Base-by-base conservation (phyloP, 1,140 invertebrate genomes). In the Schmidtea mediterranea region DNA sequence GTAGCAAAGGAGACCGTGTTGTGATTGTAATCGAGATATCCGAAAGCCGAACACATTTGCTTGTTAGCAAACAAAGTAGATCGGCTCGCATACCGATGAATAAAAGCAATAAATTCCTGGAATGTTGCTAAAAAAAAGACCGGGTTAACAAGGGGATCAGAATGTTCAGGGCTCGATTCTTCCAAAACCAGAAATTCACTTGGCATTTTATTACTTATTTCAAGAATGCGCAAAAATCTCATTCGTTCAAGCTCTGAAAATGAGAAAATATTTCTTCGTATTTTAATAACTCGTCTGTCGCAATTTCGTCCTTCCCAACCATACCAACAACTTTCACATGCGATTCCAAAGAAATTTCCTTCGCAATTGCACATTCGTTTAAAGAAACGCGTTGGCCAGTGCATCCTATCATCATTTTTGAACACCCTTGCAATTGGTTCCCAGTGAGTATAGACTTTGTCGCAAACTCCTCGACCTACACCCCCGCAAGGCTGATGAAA, bases 361-460 rank as follows among this genome's bases (percentile, higher is more conserved):
- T 48, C 13, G 24, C 46, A 48, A 6, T 8, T 3, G 15, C 46
- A 48, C 15, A 21, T 16, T 15, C 12, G 5, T n/a, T 24, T 24
- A 15, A 48, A 48, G 24, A 48, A 48, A 8, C 24, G 2, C 15
- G 15, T 32, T 16, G 46, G 46, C 46, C 46, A 48, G 6, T 38
- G 6, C 5, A 32, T 18, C 12, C 46, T 24, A 23, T 48, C 46
- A 48, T 48, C 46, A 41, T 23, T 41, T 10, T 12, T 3, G 12
- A 23, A 19, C 18, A 41, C 22, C 3, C 18, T 41, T 32, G 3
- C 26, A 6, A 32, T 10, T 32, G 3, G 5, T 23, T 41, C 40
- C 40, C 22, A 23, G 12, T 41, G 22, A 23, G 12, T 23, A 19
- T 41, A 23, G 3, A 41, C 3, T 41, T 12, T 41, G 12, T 19